Conservation (phyloP, 2,797 vertebrate genomes). For the Pantherophis vulpinus region DNA sequence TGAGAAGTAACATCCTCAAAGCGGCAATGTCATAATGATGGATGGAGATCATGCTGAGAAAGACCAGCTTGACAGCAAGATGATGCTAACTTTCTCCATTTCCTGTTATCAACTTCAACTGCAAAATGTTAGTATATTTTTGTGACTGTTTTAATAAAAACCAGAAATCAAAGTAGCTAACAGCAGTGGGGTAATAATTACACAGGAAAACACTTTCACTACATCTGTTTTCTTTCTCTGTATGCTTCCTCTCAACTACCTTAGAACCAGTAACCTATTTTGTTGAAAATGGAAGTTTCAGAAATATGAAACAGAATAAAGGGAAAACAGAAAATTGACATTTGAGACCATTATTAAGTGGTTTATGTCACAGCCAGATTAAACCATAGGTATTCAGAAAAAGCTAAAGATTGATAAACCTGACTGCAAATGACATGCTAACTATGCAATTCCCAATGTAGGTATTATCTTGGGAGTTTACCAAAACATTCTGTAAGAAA, state of each 20-base stretch:
- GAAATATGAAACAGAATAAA: neutral
- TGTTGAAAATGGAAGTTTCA: conserved; percentile 4
- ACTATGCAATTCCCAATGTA: neutral
- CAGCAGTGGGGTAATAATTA: neutral
- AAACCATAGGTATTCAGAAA: neutral
- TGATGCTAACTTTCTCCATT: neutral
- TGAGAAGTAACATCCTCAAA: neutral
- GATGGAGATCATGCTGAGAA: neutral
- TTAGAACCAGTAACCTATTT: neutral
- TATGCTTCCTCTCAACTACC: neutral
- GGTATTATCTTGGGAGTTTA: neutral
- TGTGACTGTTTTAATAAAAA: neutral
- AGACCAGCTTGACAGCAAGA: neutral
- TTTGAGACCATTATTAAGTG: neutral
- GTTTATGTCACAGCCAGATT: neutral
- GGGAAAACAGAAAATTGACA: neutral
- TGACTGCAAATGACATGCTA: neutral
- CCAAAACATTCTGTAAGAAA: neutral
- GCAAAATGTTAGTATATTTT: neutral
- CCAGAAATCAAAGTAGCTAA: neutral
- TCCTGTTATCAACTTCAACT: neutral
- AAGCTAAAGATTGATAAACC: neutral
- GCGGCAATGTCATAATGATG: neutral
- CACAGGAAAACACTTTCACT: neutral
- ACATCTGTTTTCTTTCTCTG: neutral